Evolutionary conservation across 2,113 vertebrate genomes (phyloP).

Genomic region (Calidris pygmaea): DNA sequence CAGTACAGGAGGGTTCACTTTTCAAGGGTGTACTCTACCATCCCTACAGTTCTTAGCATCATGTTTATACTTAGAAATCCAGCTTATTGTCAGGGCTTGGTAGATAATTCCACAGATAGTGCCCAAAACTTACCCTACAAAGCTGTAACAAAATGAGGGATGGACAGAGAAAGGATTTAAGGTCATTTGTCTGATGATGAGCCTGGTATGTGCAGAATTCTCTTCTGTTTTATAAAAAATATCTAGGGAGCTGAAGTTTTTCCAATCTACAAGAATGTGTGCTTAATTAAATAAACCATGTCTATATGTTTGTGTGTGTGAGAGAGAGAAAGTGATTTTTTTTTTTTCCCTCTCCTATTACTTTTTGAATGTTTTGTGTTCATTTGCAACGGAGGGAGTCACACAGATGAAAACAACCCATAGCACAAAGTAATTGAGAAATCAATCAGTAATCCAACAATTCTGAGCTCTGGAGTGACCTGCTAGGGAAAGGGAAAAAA

Average conservation of each 20-base stretch:
- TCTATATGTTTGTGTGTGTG: background rate
- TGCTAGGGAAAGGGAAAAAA: background rate
- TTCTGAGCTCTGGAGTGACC: background rate
- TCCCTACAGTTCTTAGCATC: background rate
- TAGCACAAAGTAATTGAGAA: slow-evolving; percentile 24
- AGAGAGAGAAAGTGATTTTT: background rate
- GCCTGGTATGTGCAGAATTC: background rate
- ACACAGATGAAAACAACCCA: background rate
- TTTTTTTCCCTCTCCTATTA: background rate
- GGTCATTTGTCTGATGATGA: background rate
- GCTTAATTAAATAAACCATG: background rate
- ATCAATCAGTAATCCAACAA: slow-evolving; percentile 31
- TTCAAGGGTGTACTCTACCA: background rate
- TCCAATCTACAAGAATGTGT: background rate
- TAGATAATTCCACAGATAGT: background rate
- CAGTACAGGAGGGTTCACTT: background rate
- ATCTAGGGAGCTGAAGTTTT: background rate
- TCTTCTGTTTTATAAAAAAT: background rate
- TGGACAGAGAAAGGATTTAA: background rate
- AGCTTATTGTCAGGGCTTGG: background rate
- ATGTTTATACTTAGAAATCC: background rate
- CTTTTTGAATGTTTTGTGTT: background rate
- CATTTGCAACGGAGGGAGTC: background rate
- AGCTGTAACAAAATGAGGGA: background rate
- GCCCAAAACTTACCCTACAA: background rate